Conservation (phyloP, 2,113 vertebrate species). For the Pipa parva region DNA sequence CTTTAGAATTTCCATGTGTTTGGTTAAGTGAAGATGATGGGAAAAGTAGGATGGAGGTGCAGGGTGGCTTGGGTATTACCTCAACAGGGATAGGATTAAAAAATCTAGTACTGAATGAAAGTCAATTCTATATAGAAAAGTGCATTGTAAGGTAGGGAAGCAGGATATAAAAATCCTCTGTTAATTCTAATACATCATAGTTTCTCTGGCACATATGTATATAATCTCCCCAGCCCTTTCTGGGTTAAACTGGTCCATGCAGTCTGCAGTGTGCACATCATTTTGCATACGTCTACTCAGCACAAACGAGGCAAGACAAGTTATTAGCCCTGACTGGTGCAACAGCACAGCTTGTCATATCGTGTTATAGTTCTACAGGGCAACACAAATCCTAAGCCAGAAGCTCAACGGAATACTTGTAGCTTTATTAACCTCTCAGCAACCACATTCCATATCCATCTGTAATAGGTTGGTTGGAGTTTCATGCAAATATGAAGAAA, state of each 20-base stretch:
- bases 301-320: constrained; percentile 54
- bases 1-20: too few species aligned
- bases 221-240: not conserved
- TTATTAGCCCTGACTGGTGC: constrained; percentile 62
- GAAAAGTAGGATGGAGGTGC: too few species aligned
- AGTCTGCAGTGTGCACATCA: constrained; percentile 35
- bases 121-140: too few species aligned
- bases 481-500: too few species aligned
- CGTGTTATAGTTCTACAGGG: constrained; percentile 37
- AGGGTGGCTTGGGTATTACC: too few species aligned
- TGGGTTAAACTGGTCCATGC: constrained; percentile 35
- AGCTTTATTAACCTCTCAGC: constrained; percentile 30
- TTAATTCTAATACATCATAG: too few species aligned
- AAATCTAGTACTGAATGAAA: too few species aligned
- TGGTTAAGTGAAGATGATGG: too few species aligned
- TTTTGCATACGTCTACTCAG: constrained; percentile 54
- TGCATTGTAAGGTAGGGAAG: too few species aligned
- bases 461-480: not conserved
- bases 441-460: not conserved
- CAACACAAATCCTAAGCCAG: constrained; percentile 38
- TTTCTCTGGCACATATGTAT: not conserved
- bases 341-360: constrained; percentile 68
- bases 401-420: constrained; percentile 29
- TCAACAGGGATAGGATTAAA: too few species aligned
- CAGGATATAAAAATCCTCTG: too few species aligned